phyloP scores from a whole-genome alignment of 2,888 invertebrate genomes.

The Caprella mutica region DNA sequence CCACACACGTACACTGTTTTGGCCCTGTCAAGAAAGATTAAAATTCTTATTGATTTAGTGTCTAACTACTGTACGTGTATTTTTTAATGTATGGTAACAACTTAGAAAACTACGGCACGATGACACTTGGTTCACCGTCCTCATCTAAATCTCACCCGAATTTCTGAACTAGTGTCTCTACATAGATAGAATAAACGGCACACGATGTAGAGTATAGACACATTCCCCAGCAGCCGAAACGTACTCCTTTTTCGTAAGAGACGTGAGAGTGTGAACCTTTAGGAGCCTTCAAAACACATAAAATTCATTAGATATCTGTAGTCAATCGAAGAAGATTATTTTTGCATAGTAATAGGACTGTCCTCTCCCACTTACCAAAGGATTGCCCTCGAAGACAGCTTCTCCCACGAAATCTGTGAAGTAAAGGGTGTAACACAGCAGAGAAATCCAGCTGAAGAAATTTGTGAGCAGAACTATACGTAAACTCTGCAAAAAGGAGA shows the following conservation, averaged over 20 bases:
- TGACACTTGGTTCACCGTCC: too few relatives aligned
- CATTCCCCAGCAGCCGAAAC: constrained; percentile 96
- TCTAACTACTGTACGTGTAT: too few relatives aligned
- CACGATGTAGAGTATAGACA: constrained; percentile 76
- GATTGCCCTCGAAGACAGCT: constrained; percentile 75
- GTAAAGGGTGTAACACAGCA: constrained; percentile 90
- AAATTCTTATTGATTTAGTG: too few relatives aligned
- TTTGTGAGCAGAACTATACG: constrained; percentile 81
- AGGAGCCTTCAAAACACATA: too few relatives aligned
- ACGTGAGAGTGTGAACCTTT: constrained; percentile 39
- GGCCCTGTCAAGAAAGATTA: constrained; percentile 52
- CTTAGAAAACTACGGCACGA: too few relatives aligned
- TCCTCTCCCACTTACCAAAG: too few relatives aligned
- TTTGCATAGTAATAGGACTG: too few relatives aligned
- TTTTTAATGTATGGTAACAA: too few relatives aligned
- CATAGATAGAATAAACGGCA: constrained; percentile 76
- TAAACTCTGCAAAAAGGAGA: constrained; percentile 51
- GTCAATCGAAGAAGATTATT: too few relatives aligned
- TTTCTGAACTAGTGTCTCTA: constrained; percentile 70
- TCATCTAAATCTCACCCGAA: constrained; percentile 47
- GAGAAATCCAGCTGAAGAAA: constrained; percentile 95
- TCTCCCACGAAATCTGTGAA: constrained; percentile 94
- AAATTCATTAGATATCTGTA: too few relatives aligned
- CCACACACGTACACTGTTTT: constrained; percentile 78
- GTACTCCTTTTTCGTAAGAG: constrained; percentile 74